Evolutionary conservation across 2,797 vertebrate genomes (phyloP).

Genomic region (Ptychadena robeensis): DNA sequence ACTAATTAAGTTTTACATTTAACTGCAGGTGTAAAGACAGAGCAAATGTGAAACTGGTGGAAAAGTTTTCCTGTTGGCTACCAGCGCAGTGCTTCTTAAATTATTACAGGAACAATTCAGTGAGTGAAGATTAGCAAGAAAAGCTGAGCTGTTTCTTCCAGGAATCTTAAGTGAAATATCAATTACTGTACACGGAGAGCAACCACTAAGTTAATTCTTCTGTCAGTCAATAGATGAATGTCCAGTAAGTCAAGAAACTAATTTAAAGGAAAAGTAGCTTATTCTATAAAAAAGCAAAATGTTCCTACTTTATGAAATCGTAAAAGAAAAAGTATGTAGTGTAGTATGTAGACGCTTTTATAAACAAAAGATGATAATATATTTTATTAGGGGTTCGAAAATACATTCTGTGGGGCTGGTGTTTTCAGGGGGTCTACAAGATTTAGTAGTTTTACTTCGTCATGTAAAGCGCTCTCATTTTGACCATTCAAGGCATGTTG

Average conservation of each 20-base stretch:
- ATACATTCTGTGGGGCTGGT: too few relatives aligned
- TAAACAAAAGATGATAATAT: too few relatives aligned
- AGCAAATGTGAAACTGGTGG: background rate
- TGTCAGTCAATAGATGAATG: constrained; percentile 26
- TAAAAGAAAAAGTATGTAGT: too few relatives aligned
- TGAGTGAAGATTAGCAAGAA: background rate
- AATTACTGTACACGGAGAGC: constrained; percentile 18
- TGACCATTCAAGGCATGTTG: too few relatives aligned
- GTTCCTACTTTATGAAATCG: background rate
- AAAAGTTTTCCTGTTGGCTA: background rate
- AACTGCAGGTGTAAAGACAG: background rate
- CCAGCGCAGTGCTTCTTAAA: background rate
- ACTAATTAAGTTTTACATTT: background rate
- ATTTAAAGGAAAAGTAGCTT: background rate
- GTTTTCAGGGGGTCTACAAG: too few relatives aligned
- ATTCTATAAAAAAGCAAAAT: background rate
- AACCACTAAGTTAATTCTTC: constrained; percentile 11
- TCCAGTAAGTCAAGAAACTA: constrained; percentile 18
- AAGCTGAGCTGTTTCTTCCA: constrained; percentile 17
- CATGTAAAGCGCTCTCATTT: too few relatives aligned
- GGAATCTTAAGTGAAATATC: constrained; percentile 14
- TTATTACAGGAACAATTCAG: constrained; percentile 14
- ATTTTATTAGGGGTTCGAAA: too few relatives aligned
- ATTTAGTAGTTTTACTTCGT: too few relatives aligned
- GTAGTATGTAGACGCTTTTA: too few relatives aligned